Evolutionary conservation across 2,113 vertebrate genomes (phyloP).

Genomic region (Balaeniceps rex): DNA sequence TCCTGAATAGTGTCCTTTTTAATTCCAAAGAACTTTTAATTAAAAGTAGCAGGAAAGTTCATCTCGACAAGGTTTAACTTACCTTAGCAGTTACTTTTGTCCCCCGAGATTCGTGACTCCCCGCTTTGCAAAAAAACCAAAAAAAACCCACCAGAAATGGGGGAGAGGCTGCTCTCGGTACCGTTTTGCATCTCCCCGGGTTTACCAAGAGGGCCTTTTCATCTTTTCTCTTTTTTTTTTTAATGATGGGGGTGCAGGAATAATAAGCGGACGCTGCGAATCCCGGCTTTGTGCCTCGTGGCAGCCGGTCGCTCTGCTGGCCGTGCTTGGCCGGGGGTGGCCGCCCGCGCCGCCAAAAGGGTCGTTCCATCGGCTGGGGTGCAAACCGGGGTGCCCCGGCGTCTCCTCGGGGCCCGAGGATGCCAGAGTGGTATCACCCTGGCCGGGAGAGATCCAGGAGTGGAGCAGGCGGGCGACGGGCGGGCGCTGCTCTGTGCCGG

Average conservation of each 20-base stretch:
- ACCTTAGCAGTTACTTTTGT: constrained; percentile 80
- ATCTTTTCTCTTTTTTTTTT: neutral
- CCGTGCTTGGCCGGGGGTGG: neutral
- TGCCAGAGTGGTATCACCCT: neutral
- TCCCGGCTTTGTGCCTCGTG: neutral
- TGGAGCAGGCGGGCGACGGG: accelerated
- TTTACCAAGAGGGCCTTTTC: neutral
- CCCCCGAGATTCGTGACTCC: constrained; percentile 45
- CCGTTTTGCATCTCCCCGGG: neutral
- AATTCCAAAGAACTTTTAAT: constrained; percentile 85
- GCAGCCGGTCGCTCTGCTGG: neutral
- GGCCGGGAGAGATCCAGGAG: neutral
- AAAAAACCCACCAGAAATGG: neutral
- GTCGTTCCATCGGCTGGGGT: neutral
- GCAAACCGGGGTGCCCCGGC: accelerated
- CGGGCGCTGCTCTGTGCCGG: neutral
- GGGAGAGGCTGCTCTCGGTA: neutral
- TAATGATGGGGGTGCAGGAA: constrained; percentile 12
- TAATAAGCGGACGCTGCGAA: neutral
- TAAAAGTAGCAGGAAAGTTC: constrained; percentile 82
- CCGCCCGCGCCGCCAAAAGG: accelerated
- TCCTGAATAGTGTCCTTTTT: constrained; percentile 84
- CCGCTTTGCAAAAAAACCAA: neutral
- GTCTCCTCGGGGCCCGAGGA: neutral
- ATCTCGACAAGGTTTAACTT: constrained; percentile 81